Percentiles rank a stretch among this genome's conserved stretches.
These are phyloP conservation scores for Tethea ocularis DNA, from an alignment of 2,888 invertebrate genomes.

Conservation along the genomic window DNA sequence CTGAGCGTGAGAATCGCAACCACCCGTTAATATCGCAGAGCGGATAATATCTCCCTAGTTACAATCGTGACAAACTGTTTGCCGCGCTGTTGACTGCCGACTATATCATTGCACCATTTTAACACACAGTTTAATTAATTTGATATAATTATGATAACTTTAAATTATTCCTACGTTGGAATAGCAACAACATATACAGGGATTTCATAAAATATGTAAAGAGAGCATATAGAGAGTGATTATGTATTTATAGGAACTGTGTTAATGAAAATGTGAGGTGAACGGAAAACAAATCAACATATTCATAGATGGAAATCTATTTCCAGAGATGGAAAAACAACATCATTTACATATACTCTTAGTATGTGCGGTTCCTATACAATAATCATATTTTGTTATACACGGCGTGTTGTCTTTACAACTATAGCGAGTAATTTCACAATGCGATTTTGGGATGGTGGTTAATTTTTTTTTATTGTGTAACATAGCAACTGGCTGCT, in stretches of 20 bases:
- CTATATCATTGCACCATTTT: slow-evolving; percentile 48
- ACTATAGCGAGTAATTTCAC: no score
- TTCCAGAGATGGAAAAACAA: neutral
- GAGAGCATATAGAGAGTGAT: neutral
- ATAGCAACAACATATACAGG: neutral
- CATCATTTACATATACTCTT: no score
- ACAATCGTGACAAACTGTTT: slow-evolving; percentile 68
- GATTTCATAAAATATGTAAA: neutral
- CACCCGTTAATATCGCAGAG: slow-evolving; percentile 48
- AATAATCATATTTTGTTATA: no score
- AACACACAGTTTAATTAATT: slow-evolving; percentile 51
- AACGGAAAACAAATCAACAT: neutral
- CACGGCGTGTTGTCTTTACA: no score
- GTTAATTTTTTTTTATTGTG: no score
- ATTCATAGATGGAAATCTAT: neutral
- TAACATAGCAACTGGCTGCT: no score
- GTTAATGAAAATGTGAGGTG: neutral
- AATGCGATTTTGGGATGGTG: no score
- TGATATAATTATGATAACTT: slow-evolving; percentile 30
- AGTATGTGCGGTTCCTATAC: no score
- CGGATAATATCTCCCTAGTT: slow-evolving; percentile 60
- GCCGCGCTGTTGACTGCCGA: slow-evolving; percentile 55
- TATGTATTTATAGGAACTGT: neutral
- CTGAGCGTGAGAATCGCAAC: slow-evolving; percentile 64
- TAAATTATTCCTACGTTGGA: neutral